These are phyloP conservation scores for Octodon degus DNA, from an alignment of 2,113 vertebrate species.

Conservation along the genomic window DNA sequence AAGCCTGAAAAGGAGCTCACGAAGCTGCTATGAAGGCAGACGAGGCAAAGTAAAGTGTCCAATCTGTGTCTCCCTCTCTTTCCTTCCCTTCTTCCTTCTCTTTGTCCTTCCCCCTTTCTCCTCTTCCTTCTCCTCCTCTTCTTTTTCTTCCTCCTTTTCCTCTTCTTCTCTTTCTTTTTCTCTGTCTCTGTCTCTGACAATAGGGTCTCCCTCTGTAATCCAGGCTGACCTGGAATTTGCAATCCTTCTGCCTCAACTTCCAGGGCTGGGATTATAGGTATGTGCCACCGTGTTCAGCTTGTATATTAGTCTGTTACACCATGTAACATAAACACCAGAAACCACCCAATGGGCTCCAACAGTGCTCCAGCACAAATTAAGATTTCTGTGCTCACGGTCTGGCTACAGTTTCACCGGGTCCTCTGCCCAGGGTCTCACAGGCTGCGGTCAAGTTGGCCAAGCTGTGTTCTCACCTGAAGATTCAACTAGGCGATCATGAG, in stretches of 20 bases:
- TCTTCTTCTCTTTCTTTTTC: neutral
- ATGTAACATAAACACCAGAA: neutral
- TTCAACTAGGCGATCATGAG: neutral
- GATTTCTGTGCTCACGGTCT: neutral
- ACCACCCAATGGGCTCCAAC: neutral
- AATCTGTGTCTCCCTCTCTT: neutral
- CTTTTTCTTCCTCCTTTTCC: no score
- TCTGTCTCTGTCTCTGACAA: neutral
- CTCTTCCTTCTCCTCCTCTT: neutral
- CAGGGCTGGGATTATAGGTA: neutral
- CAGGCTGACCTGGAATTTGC: neutral
- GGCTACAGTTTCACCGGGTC: neutral
- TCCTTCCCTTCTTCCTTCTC: neutral
- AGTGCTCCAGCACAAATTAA: neutral
- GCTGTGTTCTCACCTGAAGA: neutral
- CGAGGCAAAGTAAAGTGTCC: neutral
- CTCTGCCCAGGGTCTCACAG: neutral
- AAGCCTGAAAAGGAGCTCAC: no score
- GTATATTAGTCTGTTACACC: neutral
- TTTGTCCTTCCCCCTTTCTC: no score
- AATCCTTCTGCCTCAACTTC: neutral
- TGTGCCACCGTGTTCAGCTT: neutral
- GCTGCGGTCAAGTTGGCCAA: neutral
- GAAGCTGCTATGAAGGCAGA: neutral
- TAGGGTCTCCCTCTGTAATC: neutral